Base-by-base conservation (phyloP, 92 coral and sea anemone species). In the Porites divaricata region DNA sequence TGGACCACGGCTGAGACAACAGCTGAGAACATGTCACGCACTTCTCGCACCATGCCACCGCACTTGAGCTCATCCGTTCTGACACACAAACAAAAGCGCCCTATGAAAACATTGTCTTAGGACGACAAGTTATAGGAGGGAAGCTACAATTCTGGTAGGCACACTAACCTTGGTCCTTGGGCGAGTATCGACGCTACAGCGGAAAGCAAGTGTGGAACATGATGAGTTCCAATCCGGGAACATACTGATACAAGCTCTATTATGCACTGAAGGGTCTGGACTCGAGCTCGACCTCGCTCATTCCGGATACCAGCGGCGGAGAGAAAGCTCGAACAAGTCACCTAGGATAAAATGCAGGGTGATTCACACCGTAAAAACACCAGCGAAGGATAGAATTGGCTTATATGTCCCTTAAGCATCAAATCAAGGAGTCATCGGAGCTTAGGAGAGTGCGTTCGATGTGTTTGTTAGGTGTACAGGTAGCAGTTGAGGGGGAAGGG, bases 31-130 rank as follows among this genome's bases (percentile, higher is more conserved):
- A 88, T 95, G 70, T 94, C 98, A 66, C 98, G 96, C 50, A 96
- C 99, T 16, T 91, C 93, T 50, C 75, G 73, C 48, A 91, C 91
- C 98, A 96, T 74, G 22, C 99, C 99, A 24, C 99, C 98, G 67
- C 99, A 96, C 78, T 92, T 87, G 19, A 96, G 94, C 49, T 96
- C 99, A 8, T 94, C 98, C 73, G 92, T 83, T 72, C 99, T 96
- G 78, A 14, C 9, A 3, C 14, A 28, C 2, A 28, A 80, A 28
- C 2, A 68, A 23, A 26, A 19, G 15, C 13, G 41, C 45, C 45
- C 45, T 61, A 12, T 14, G 17, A 15, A 61, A 61, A n/a, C 5
- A n/a, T 14, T 6, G 17, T 61, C 17, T n/a, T 61, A 14, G 19
- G 69, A 21, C 11, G 9, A 63, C 20, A 19, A 21, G 26, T 20